These are phyloP conservation scores for Ischnus inquisitorius DNA, from an alignment of 2,888 invertebrate genomes.

Conservation along the genomic window DNA sequence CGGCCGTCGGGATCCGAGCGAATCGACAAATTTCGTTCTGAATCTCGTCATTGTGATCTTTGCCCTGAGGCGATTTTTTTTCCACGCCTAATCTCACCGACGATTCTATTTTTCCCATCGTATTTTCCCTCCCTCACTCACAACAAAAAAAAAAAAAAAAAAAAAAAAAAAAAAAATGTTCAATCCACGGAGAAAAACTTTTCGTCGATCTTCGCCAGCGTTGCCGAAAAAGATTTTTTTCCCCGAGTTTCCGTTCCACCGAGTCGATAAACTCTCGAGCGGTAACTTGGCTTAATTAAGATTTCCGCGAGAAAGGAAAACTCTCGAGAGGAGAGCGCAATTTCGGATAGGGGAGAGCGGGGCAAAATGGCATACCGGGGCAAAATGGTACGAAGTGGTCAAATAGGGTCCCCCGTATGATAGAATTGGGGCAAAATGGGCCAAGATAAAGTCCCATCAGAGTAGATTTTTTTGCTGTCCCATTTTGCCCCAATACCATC, in stretches of 20 bases:
- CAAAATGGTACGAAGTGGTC: too few relatives aligned
- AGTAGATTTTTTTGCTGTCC: too few relatives aligned
- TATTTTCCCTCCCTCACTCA: too few relatives aligned
- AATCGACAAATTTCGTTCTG: constrained; percentile 16
- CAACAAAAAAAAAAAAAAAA: too few relatives aligned
- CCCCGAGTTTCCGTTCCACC: constrained; percentile 4
- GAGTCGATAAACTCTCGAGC: constrained; percentile 27
- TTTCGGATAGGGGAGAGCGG: too few relatives aligned
- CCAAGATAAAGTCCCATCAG: too few relatives aligned
- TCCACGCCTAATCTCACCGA: constrained; percentile 18
- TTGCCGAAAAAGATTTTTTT: constrained; percentile 16
- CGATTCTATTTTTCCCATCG: background rate
- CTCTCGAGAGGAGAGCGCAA: too few relatives aligned
- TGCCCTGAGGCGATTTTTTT: background rate
- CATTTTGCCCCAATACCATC: too few relatives aligned
- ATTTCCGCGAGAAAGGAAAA: constrained; percentile 48
- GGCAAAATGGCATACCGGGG: too few relatives aligned
- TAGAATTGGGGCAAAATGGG: too few relatives aligned
- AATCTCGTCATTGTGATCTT: constrained; percentile 26
- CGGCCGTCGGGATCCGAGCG: constrained; percentile 20
- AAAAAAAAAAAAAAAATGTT: background rate
- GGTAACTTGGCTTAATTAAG: constrained; percentile 55
- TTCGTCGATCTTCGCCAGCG: background rate
- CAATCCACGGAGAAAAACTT: background rate
- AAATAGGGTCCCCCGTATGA: too few relatives aligned